Base-by-base conservation (phyloP, 1,140 invertebrate genomes). In the Brachionus rubens region DNA sequence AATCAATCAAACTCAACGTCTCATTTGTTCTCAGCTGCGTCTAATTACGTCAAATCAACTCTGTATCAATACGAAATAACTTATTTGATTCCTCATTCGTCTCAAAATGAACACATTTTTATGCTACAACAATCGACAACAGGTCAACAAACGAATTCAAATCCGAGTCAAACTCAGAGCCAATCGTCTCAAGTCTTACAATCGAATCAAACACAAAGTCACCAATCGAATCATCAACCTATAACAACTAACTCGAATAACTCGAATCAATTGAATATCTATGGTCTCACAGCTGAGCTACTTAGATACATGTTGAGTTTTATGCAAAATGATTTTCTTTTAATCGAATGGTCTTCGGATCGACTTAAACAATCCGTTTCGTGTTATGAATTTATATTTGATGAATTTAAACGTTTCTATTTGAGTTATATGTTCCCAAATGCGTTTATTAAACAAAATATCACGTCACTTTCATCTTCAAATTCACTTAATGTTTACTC, bases 401-500 rank as follows among this genome's bases (percentile, higher is more conserved):
- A 96, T 82, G 91, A 90, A 79, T 98, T 97, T 81, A 94, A 94
- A 85, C 85, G 89, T 46, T 91, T 91, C 81, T 98, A 97, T 84
- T 86, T 98, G 77, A 90, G 90, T 33, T 88, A 92, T 80, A 91
- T 98, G 79, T 95, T 95, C 84, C 93, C 93, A 0, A 89, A 91
- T 79, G 96, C 28, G 43, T 72, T 72, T n/a, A 30, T 50, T 14
- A 50, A 95, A 10, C 54, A 59, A 16, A 36, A 41, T 62, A 76
- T 52, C 59, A 12, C 28, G 19, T 21, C n/a, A 26, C 10, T 4
- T 24, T 24, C 16, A 12, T 33, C 46, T 6, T 1, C 30, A 3
- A 65, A 10, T 12, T 30, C 40, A 4, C 26, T 46, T 16, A 33
- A 77, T 19, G 56, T 41, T 6, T 68, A 24, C 36, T n/a, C 54